phyloP scores from a whole-genome alignment of 2,888 invertebrate genomes.

The Lepidocyrtoides sp. region DNA sequence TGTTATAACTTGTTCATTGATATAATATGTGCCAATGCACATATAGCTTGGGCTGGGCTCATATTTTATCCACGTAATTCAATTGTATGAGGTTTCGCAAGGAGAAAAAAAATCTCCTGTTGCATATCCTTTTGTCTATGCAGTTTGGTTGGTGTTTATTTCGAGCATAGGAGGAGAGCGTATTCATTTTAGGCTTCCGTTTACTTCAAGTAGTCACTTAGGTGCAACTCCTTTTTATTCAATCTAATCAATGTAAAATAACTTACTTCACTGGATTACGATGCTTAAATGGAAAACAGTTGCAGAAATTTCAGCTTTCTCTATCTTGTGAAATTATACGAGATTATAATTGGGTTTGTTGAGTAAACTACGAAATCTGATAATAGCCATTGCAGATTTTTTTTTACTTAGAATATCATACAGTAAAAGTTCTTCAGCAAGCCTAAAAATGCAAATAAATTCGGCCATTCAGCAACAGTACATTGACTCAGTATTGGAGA shows the following conservation, averaged over 20 bases:
- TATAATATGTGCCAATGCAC: background rate
- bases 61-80: conserved; percentile 40
- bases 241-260: no score
- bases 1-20: no score
- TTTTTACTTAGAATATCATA: background rate
- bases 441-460: conserved; percentile 72
- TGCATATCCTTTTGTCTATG: conserved; percentile 25
- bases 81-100: background rate
- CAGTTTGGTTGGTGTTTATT: background rate
- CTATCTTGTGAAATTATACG: no score
- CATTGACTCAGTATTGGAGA: conserved; percentile 82
- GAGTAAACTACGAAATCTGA: no score
- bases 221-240: no score
- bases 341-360: no score
- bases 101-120: conserved; percentile 55
- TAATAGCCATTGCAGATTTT: no score
- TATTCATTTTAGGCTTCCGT: background rate
- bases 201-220: no score
- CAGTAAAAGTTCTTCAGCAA: no score
- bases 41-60: conserved; percentile 10
- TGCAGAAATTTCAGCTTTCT: no score
- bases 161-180: background rate
- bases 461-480: conserved; percentile 76
- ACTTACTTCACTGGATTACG: no score
- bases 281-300: no score